Evolutionary conservation across 2,888 invertebrate genomes (phyloP).

Genomic region (Phania funesta): DNA sequence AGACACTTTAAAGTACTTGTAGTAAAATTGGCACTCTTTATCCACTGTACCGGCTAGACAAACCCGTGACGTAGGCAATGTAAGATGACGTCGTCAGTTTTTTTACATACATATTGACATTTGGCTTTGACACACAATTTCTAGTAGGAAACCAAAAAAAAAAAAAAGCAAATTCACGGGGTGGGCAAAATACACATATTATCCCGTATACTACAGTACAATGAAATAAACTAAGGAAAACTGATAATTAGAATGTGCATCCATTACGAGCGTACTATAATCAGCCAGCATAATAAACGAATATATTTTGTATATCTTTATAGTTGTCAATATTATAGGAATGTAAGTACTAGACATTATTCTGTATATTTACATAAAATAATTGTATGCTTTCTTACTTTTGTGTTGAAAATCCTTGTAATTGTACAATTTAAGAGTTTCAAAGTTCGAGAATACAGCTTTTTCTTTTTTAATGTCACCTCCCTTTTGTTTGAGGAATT

Average conservation of each 20-base stretch:
- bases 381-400: slow-evolving; percentile 1
- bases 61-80: slow-evolving; percentile 37
- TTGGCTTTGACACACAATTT: slow-evolving; percentile 34
- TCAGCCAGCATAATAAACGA: slow-evolving; percentile 12
- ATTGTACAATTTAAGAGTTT: slow-evolving; percentile 52
- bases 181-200: slow-evolving; percentile 32
- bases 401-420: slow-evolving; percentile 57
- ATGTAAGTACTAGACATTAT: background rate
- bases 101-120: slow-evolving; percentile 43
- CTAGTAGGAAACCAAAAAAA: slow-evolving; percentile 32
- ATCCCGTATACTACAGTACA: slow-evolving; percentile 10
- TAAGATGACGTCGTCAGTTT: slow-evolving; percentile 32
- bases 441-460: slow-evolving; percentile 60
- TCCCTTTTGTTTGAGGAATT: slow-evolving; percentile 26
- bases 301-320: background rate
- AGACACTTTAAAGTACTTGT: background rate
- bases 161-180: slow-evolving; percentile 60
- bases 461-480: slow-evolving; percentile 37
- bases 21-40: background rate
- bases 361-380: slow-evolving; percentile 45
- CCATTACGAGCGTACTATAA: slow-evolving; percentile 23
- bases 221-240: slow-evolving; percentile 50
- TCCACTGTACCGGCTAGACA: slow-evolving; percentile 17
- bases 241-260: slow-evolving; percentile 62
- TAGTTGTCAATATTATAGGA: slow-evolving; percentile 5